A percentile compares a stretch with the other conserved stretches of the same genome.
phyloP scores from a whole-genome alignment of 2,113 vertebrate genomes.

The Percina caprodes region DNA sequence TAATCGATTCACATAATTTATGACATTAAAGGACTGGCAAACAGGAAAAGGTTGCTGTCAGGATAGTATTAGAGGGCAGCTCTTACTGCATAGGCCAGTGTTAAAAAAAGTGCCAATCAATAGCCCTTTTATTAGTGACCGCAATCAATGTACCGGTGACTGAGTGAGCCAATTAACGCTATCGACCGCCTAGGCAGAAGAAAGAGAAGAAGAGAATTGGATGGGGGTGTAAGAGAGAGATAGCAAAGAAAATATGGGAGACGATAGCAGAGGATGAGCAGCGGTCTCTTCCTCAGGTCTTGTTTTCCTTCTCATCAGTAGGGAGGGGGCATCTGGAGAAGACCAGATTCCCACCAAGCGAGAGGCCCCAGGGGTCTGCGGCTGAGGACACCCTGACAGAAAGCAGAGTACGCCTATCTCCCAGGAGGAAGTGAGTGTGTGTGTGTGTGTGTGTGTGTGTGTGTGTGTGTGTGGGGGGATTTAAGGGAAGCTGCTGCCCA shows the following conservation, averaged over 20 bases:
- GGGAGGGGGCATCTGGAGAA: constrained; percentile 71
- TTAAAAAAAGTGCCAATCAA: constrained; percentile 90
- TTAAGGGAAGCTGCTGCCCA: constrained; percentile 73
- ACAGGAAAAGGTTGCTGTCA: constrained; percentile 89
- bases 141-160: constrained; percentile 90
- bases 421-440: constrained; percentile 80
- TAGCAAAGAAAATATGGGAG: constrained; percentile 61
- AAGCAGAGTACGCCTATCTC: constrained; percentile 92
- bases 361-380: constrained; percentile 82
- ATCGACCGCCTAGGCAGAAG: constrained; percentile 79
- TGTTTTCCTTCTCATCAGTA: constrained; percentile 69
- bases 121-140: constrained; percentile 90
- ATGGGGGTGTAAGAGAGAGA: constrained; percentile 69
- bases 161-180: constrained; percentile 89
- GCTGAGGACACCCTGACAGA: constrained; percentile 89
- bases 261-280: constrained; percentile 66
- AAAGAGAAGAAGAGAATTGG: constrained; percentile 52
- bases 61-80: constrained; percentile 86
- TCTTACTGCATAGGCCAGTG: constrained; percentile 77
- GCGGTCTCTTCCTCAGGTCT: constrained; percentile 83
- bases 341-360: constrained; percentile 90
- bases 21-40: constrained; percentile 82
- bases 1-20: constrained; percentile 84
- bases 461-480: constrained; percentile 69
- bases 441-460: constrained; percentile 24